Evolutionary conservation across 2,113 vertebrate species (phyloP).

Genomic region (Cyprinus carpio): DNA sequence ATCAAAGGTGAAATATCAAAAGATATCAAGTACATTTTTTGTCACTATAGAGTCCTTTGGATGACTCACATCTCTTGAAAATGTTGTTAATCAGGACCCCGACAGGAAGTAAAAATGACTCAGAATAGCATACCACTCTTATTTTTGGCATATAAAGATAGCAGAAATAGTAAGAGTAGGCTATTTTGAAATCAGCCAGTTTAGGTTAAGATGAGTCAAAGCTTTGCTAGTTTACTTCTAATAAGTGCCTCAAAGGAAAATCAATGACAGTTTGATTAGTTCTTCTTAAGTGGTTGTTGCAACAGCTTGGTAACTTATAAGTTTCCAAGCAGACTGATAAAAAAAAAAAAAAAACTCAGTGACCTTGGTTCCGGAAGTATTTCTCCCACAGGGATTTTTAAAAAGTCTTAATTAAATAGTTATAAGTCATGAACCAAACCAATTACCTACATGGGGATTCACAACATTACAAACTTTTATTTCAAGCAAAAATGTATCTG

Average conservation of each 20-base stretch:
- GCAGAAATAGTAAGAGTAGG: not conserved
- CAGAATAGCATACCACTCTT: slow-evolving; percentile 4
- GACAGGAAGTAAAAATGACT: not conserved
- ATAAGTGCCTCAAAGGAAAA: not conserved
- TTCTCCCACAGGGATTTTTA: not conserved
- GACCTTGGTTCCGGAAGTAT: not conserved
- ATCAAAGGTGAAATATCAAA: too few relatives aligned
- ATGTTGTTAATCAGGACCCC: not conserved
- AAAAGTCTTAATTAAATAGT: not conserved
- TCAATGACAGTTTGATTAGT: not conserved
- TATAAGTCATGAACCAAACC: not conserved
- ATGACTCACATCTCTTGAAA: slow-evolving; percentile 23
- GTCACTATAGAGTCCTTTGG: not conserved
- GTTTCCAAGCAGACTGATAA: not conserved
- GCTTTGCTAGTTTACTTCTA: not conserved
- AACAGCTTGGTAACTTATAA: not conserved
- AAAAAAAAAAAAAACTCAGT: not conserved
- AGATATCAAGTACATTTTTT: not conserved
- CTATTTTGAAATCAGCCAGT: not conserved
- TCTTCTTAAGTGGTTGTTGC: not conserved
- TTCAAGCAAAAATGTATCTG: not conserved
- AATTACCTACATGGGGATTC: not conserved
- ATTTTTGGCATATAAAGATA: not conserved
- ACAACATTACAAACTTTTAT: not conserved
- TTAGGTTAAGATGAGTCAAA: not conserved